Percentiles rank a stretch among this genome's conserved stretches.
These are phyloP conservation scores for Margarornis squamiger DNA, from an alignment of 2,797 vertebrate species.

Conservation along the genomic window DNA sequence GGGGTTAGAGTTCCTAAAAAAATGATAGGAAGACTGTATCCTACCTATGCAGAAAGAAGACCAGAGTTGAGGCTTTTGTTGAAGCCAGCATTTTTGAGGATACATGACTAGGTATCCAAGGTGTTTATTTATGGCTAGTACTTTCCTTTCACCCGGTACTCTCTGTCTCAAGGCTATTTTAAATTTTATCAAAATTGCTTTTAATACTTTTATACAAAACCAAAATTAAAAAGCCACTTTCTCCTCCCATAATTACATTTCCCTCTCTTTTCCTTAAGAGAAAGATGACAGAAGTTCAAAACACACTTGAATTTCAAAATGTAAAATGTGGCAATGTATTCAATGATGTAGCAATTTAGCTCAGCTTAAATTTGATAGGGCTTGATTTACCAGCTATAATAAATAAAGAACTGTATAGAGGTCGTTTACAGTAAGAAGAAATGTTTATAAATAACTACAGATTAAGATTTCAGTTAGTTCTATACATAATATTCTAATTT, in stretches of 20 bases:
- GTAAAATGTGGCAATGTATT: conserved; percentile 30
- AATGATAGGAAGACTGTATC: not conserved
- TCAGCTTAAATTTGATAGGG: not conserved
- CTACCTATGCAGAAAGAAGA: not conserved
- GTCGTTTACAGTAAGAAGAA: not conserved
- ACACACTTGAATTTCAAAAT: conserved; percentile 15
- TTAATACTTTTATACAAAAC: not conserved
- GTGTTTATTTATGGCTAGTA: not conserved
- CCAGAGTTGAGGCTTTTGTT: not conserved
- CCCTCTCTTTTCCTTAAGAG: not conserved
- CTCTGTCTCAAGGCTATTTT: not conserved
- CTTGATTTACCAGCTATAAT: conserved; percentile 3
- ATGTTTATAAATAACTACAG: not conserved
- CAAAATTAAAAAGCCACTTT: not conserved
- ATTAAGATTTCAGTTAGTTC: not conserved
- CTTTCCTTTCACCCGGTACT: not conserved
- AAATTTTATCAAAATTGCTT: conserved; percentile 1
- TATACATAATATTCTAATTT: not conserved
- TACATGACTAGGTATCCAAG: not conserved
- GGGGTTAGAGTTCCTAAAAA: not conserved
- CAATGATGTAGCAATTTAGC: not conserved
- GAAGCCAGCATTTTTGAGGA: conserved; percentile 7
- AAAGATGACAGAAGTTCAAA: conserved; percentile 43
- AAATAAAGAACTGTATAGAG: not conserved
- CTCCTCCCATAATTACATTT: not conserved